Base-by-base conservation (phyloP, 1,140 invertebrate genomes). In the Metaphire vulgaris region DNA sequence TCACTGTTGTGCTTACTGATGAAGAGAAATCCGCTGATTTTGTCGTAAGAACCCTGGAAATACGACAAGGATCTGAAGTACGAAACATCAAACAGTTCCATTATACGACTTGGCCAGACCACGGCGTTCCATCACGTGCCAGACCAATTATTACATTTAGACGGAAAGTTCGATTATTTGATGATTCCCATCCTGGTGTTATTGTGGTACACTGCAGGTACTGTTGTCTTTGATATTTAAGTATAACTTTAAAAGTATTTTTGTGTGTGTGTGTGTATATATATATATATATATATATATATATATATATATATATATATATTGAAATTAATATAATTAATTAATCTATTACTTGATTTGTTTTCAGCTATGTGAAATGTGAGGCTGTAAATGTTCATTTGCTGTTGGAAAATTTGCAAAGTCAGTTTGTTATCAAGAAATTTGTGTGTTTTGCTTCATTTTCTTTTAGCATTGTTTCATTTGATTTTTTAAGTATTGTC, bases 21-120 rank as follows among this genome's bases (percentile, higher is more conserved):
- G 95, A 97, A 86, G 92, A 96, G 82, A 91, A 95, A 26, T 91
- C 95, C 89, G 93, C 95, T 21, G 96, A 95, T 21, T 98, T 97
- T 84, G 56, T 56, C 29, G 31, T 67, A 26, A n/a, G 74, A 29
- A 41, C 74, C 6, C 30, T 74, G 64, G 66, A 66, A n/a, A 30
- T 74, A n/a, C 32, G 33, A 12, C 30, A 29, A n/a, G 72, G 72
- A 15, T 21, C n/a, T 12, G 33, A 72, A 1, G 21, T n/a, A n/a
- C 32, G 72, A 26, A 1, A 34, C 21, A 29, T 74, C 16, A 72
- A 75, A n/a, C 77, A 78, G 30, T 78, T 78, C 68, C 74, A 74
- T 33, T 78, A 69, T 69, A 67, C 68, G 0, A 28, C 77, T 26
- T 78, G 77, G 77, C 77, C 73, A 1, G 77, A 78, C 33, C 73